Evolutionary conservation across 1,140 invertebrate species (phyloP), one percentile per base, ranked within the genome.

Genomic region (honey bee (Apis mellifera)): DNA sequence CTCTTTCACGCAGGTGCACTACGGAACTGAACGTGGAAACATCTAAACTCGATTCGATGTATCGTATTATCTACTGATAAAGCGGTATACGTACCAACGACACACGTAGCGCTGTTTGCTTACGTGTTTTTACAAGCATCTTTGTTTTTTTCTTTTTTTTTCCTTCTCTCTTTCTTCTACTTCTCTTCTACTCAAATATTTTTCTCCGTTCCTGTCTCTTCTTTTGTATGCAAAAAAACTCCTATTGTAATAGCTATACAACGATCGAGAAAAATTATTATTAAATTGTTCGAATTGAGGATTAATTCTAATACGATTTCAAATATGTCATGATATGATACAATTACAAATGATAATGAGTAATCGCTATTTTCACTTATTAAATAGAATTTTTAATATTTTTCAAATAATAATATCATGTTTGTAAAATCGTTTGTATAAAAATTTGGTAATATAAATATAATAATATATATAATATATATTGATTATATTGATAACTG

Each of bases 1-100:
- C 72, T 78, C 57, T 78, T 77, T 78, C 66, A 79, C 85, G 82
- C 85, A 87, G 84, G 77, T 86, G 85, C 85, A 86, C 82, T 65
- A 66, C 76, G 60, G 73, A 71, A 73, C 82, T 86, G 85, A 82
- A 68, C 73, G 79, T 52, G 23, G 73, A 82, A 82, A 76, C 73
- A 76, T 55, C 72, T 60, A 76, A 82, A 82, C 73, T 23, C 64
- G 54, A 82, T 76, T 76, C 73, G 73, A 76, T 59, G 74, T 82
- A 82, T 68, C 72, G 64, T 70, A 82, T 82, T 82, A 82, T 82
- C 79, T 82, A 68, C 73, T 82, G 79, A 82, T 82, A 82, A 82
- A 76, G 55, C 50, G 62, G 54, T 19, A 42, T 42, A 68, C 79
- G 64, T 76, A 68, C 72, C 72, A 17, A 68, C 54, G 15, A 55